Evolutionary conservation across 1,140 invertebrate species (phyloP).

Genomic region (Mylabris phalerata): DNA sequence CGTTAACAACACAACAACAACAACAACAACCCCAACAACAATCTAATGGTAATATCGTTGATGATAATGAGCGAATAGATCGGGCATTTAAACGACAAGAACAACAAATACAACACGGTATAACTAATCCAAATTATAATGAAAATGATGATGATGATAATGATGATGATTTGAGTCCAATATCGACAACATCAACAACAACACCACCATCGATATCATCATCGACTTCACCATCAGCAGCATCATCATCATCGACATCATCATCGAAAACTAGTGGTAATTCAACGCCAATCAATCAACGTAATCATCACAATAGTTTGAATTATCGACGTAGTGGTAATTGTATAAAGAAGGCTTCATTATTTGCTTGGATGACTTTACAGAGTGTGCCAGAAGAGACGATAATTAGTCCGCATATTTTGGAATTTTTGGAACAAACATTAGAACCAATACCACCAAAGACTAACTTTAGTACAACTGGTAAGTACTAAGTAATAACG

Average conservation of each 20-base stretch:
- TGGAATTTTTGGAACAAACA: constrained; percentile 92
- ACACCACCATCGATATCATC: not conserved
- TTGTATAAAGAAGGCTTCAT: constrained; percentile 78
- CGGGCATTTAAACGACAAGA: constrained; percentile 39
- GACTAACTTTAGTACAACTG: constrained; percentile 36
- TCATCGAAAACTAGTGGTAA: constrained; percentile 19
- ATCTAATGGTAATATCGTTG: constrained; percentile 8
- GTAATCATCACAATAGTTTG: no score
- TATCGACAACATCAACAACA: no score
- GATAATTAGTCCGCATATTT: constrained; percentile 88
- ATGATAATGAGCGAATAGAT: constrained; percentile 37
- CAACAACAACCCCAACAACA: not conserved
- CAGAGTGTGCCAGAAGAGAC: constrained; percentile 95
- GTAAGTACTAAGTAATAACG: constrained; percentile 12
- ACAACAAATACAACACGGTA: constrained; percentile 26
- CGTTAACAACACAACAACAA: not conserved
- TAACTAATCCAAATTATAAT: constrained; percentile 39
- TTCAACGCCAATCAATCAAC: constrained; percentile 14
- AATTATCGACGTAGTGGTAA: no score
- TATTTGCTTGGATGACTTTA: constrained; percentile 93
- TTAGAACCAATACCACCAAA: constrained; percentile 85
- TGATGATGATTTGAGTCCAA: no score
- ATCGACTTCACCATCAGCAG: not conserved
- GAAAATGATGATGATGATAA: constrained; percentile 6
- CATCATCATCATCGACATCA: not conserved